Evolutionary conservation across 2,113 vertebrate genomes (phyloP), one percentile per base, ranked within the genome.

Genomic region (Bettongia penicillata): DNA sequence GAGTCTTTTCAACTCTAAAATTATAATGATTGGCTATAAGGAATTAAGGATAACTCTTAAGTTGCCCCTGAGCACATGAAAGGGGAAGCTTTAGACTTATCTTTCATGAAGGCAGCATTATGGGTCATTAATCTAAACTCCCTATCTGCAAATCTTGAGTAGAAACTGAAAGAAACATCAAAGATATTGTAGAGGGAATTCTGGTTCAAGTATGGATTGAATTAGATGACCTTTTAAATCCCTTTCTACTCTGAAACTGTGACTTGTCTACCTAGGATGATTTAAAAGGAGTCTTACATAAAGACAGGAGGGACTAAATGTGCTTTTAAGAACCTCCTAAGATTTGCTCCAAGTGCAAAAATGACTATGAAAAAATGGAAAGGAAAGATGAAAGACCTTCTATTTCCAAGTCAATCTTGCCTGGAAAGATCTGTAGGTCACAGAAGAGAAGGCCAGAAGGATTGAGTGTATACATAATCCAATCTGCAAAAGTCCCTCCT

Each of bases 311-410:
- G 28, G 12, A 68, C 28, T 37, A 68, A 68, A 68, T 31, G 28
- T 3, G 0, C 57, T 68, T 37, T 68, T 37, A 68, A 68, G 28
- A 68, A 68, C 3, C 61, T 68, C 31, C 61, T 37, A 68, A 37
- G 28, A 37, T 52, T 49, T 52, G 50, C 51, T 68, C 48, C 47
- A 93, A 92, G 61, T 19, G 91, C 9, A 93, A 89, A 94, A 95
- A 26, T 3, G 31, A 2, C 47, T 52, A 55, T 2, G 51, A 84
- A 24, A 51, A 26, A 14, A 51, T n/a, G 92, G 50, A 68, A 90
- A 89, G 8, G 23, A n/a, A 53, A 89, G 0, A 49, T 14, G 49
- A 68, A 91, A 23, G 89, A 92, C 61, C 53, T 24, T 50, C 2
- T 25, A 26, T 43, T 37, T 84, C 24, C 57, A 11, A 31, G 25